These are phyloP conservation scores for Parasteatoda lunata DNA, from an alignment of 2,888 invertebrate genomes.

Conservation along the genomic window DNA sequence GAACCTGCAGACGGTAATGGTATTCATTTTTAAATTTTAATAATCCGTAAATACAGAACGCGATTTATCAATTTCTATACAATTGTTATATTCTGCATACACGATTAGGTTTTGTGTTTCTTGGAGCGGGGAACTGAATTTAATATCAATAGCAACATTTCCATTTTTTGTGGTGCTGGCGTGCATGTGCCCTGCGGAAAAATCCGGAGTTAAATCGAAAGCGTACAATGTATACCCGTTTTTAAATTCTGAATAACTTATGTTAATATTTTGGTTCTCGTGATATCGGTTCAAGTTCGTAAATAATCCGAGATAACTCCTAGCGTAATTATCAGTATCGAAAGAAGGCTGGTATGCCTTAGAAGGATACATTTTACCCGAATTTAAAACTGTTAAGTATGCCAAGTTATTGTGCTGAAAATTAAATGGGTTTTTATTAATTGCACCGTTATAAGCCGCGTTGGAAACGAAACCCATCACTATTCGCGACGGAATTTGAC, in stretches of 20 bases:
- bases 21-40: conserved; percentile 48
- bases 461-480: conserved; percentile 36
- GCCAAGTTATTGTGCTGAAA: conserved; percentile 24
- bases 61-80: conserved; percentile 39
- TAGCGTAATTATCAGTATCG: not conserved
- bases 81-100: conserved; percentile 20
- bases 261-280: conserved; percentile 11
- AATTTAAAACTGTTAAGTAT: conserved; percentile 19
- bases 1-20: not conserved
- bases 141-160: conserved; percentile 24
- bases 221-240: too few relatives aligned
- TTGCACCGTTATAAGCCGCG: conserved; percentile 26
- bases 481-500: conserved; percentile 9
- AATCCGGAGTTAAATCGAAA: conserved; percentile 18
- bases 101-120: conserved; percentile 17
- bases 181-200: not conserved
- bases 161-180: not conserved
- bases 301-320: too few relatives aligned
- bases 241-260: conserved; percentile 3
- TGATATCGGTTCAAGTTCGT: conserved; percentile 40
- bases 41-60: conserved; percentile 12
- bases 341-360: conserved; percentile 23
- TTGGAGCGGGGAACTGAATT: not conserved
- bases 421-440: conserved; percentile 30
- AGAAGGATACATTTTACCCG: conserved; percentile 11